Evolutionary conservation across 2,113 vertebrate species (phyloP), one percentile per base, ranked within the genome.

Genomic region (Syrmaticus mikado): DNA sequence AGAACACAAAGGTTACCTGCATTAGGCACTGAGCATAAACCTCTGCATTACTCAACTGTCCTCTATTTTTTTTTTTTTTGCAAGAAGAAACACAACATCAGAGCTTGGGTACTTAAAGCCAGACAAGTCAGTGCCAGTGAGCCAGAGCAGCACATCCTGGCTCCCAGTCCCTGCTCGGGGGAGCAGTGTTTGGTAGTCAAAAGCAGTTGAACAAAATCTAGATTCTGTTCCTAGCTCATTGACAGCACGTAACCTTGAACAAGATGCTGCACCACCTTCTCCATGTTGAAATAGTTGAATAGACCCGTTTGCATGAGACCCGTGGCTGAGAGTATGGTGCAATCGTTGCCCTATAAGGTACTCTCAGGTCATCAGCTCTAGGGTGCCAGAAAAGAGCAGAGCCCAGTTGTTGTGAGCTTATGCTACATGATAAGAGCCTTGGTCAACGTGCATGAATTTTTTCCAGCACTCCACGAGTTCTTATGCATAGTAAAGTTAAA

Each of bases 401-500:
- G 67, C 11, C 57, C 53, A 32, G 24, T 34, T 74, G 10, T 13
- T 67, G 43, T 30, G 25, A 38, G 24, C 36, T 89, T 61, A 64
- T 45, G 77, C 60, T 36, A 60, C 22, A 22, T 2, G 2, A 8
- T 12, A 81, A 65, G 57, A 76, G 76, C 73, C 76, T 72, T 12
- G 61, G 93, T 85, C 85, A 80, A 73, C 1, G 6, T 32, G 77
- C 0, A 6, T 85, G 77, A 85, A 20, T 94, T 95, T 86, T 89
- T 90, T 74, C 90, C 83, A 91, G 76, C 82, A 65, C 91, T 90
- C 89, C 67, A 22, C 7, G 82, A 90, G 77, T 83, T 91, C 67
- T 80, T 88, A 89, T 72, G 81, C 52, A 93, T 13, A 74, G 89
- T 85, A 90, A 95, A 97, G 84, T 92, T 93, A 95, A 94, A 94